Percentiles rank a stretch among this genome's conserved stretches.
phyloP scores from a whole-genome alignment of 2,797 vertebrate species.

The Syndactyla subalaris region DNA sequence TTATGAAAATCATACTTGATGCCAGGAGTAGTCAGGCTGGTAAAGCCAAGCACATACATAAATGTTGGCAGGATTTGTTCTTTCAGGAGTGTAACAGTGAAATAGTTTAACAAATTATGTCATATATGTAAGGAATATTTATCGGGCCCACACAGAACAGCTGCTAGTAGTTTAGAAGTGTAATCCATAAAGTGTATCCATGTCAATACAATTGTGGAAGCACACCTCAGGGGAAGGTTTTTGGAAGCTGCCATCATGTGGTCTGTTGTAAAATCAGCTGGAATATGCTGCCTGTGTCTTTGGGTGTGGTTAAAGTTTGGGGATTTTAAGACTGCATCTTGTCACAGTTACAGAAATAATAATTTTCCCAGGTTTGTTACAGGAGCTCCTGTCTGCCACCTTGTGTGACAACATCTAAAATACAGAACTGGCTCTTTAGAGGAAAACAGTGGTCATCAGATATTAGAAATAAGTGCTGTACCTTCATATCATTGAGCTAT shows the following conservation, averaged over 20 bases:
- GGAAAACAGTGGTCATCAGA: fast-evolving
- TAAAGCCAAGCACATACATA: constrained; percentile 10
- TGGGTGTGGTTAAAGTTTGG: not conserved
- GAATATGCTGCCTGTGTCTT: not conserved
- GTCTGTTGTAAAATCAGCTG: not conserved
- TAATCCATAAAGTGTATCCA: not conserved
- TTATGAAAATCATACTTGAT: not conserved
- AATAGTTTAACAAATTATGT: constrained; percentile 18
- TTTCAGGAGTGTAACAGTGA: not conserved
- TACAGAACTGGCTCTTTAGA: not conserved
- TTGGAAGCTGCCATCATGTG: not conserved
- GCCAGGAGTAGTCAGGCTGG: constrained; percentile 25
- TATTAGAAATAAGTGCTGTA: not conserved
- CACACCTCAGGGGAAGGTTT: not conserved
- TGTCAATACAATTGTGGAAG: not conserved
- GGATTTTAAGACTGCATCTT: not conserved
- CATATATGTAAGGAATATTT: not conserved
- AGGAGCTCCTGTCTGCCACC: constrained; percentile 67
- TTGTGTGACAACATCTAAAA: constrained; percentile 45
- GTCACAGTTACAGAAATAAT: not conserved
- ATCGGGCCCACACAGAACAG: not conserved
- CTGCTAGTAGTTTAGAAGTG: not conserved
- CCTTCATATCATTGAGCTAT: not conserved
- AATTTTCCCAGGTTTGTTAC: not conserved
- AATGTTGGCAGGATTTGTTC: constrained; percentile 7